Percentiles rank a stretch among this genome's conserved stretches.
Conservation (phyloP, 64 coral and sea anemone genomes). For the Orbicella faveolata region DNA sequence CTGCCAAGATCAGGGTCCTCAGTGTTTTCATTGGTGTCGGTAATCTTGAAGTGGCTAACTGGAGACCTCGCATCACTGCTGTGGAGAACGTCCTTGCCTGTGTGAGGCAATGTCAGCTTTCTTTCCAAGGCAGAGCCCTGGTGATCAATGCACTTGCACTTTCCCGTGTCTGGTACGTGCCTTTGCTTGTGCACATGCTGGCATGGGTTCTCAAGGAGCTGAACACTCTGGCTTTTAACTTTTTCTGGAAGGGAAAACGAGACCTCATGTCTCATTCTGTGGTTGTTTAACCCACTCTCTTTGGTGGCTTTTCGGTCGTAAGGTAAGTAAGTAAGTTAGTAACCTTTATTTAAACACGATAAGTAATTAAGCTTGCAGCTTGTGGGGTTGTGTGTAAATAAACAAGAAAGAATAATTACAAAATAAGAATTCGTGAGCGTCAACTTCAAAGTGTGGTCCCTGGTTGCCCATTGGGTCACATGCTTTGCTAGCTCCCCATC, state of each 20-base stretch:
- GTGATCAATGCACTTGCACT: slow-evolving; percentile 27
- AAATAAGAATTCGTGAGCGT: too few relatives aligned
- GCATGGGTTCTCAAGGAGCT: background rate
- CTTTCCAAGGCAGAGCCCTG: background rate
- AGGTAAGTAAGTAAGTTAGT: too few relatives aligned
- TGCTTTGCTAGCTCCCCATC: background rate
- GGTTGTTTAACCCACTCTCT: background rate
- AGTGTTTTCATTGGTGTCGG: slow-evolving; percentile 20
- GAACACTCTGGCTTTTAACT: background rate
- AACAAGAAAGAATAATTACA: too few relatives aligned
- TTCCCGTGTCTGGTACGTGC: background rate
- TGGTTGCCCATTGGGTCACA: slow-evolving; percentile 14
- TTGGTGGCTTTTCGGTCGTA: slow-evolving; percentile 21
- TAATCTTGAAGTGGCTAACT: background rate
- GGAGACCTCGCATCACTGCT: background rate
- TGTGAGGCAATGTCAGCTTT: background rate
- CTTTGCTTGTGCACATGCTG: background rate
- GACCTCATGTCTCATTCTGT: slow-evolving; percentile 4
- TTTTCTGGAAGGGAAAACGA: slow-evolving; percentile 37
- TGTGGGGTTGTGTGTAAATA: too few relatives aligned
- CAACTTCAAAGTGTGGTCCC: background rate
- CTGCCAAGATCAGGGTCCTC: background rate
- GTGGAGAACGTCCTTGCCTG: background rate
- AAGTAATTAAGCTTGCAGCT: too few relatives aligned
- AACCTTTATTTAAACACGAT: too few relatives aligned